Evolutionary conservation across 2,113 vertebrate genomes (phyloP), one percentile per base, ranked within the genome.

Genomic region (western clawed frog (Xenopus tropicalis)): DNA sequence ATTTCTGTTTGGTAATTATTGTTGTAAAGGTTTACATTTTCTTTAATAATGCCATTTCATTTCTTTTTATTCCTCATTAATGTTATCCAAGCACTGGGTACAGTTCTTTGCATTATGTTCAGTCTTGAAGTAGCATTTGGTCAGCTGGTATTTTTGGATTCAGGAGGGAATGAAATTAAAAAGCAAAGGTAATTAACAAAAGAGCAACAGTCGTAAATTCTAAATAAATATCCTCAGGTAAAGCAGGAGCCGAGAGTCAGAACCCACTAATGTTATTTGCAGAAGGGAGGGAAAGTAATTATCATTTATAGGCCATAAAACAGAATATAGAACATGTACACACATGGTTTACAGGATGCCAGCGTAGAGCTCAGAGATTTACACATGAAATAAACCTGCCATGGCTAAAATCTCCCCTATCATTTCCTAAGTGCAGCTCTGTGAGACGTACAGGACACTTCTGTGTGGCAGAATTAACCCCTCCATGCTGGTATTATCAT

Each of bases 281-380:
- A 70, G 68, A 70, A 46, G 25, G 19, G 29, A 70, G 37, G 68
- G 68, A 44, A 70, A 70, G 43, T 46, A 59, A 58, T 29, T 44
- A 61, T 21, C 37, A 46, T 61, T 54, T 54, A 54, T 54, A n/a
- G 52, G 19, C 17, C 52, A 17, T 17, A 54, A 48, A 54, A 54
- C 52, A 54, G 9, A 54, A n/a, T 54, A 54, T 54, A 17, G 52
- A 17, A 54, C 19, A n/a, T 54, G 52, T n/a, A 54, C 52, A 54
- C 14, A 54, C 52, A 54, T 9, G 17, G 52, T 54, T 54, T 54
- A 54, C 52, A 54, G 52, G 46, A 48, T 48, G 46, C 16, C 16
- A 48, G 46, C 11, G 11, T 13, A 48, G 11, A 13, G 14, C 14
- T 48, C 11, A 13, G 14, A 48, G 46, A 48, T 13, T 48, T 48